These are phyloP conservation scores for Neofelis nebulosa DNA, from an alignment of 2,113 vertebrate genomes.

Conservation along the genomic window DNA sequence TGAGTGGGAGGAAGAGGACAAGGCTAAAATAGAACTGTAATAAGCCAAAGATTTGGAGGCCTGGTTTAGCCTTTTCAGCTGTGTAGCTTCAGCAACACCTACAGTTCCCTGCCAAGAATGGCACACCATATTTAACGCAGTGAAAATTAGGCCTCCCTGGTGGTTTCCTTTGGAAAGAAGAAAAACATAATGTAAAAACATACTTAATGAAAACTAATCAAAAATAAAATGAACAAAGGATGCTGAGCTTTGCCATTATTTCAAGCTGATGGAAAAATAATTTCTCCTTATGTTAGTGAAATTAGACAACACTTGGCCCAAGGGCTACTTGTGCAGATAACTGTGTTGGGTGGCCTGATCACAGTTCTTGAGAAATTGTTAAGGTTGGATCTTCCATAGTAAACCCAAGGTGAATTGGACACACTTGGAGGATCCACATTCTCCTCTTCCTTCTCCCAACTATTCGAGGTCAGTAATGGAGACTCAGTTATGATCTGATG, in stretches of 20 bases:
- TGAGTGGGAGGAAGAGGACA: conserved; percentile 66
- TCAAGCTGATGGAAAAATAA: not conserved
- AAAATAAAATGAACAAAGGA: not conserved
- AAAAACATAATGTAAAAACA: conserved; percentile 11
- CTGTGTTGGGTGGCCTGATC: not conserved
- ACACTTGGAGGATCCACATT: not conserved
- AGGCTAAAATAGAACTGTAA: conserved; percentile 71
- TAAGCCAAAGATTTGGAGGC: conserved; percentile 56
- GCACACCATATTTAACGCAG: conserved; percentile 43
- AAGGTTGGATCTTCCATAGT: not conserved
- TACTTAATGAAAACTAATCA: not conserved
- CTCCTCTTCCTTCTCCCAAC: not conserved
- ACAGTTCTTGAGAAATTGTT: not conserved
- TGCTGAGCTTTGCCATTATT: not conserved
- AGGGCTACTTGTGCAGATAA: not conserved
- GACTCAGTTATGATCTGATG: not conserved
- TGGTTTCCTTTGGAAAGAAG: not conserved
- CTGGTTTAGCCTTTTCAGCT: conserved; percentile 48
- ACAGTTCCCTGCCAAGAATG: conserved; percentile 79
- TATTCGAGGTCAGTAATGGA: not conserved
- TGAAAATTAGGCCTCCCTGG: not conserved
- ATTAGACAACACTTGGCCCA: not conserved
- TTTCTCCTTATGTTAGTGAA: not conserved
- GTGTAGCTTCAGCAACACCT: conserved; percentile 84
- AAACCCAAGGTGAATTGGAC: not conserved